These are phyloP conservation scores for Chymomyza costata DNA, from an alignment of 1,140 invertebrate species.

Conservation along the genomic window DNA sequence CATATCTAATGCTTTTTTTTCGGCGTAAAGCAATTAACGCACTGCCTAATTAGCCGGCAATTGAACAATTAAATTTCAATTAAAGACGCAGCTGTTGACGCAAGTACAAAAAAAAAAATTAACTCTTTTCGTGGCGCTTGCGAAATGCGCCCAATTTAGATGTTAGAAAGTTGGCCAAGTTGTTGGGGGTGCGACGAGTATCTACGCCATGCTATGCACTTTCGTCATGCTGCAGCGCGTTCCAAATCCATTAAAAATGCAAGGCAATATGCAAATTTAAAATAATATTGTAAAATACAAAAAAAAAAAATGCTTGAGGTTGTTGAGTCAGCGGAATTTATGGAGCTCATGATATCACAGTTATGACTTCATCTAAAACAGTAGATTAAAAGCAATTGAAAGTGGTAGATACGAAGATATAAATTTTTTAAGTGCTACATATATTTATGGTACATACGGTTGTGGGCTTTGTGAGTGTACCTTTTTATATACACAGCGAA, in stretches of 20 bases:
- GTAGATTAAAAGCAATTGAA: no score
- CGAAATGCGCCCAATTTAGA: conserved; percentile 28
- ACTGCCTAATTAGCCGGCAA: conserved; percentile 50
- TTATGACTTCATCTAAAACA: conserved; percentile 38
- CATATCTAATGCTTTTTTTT: conserved; percentile 34
- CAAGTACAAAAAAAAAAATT: background rate
- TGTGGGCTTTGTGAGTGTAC: no score
- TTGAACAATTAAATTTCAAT: conserved; percentile 61
- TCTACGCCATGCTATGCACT: conserved; percentile 11
- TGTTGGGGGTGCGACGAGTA: background rate
- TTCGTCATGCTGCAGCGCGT: conserved; percentile 17
- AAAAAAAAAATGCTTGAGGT: background rate
- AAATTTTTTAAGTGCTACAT: background rate
- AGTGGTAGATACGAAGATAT: no score
- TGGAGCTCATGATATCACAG: conserved; percentile 30
- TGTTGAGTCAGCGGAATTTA: conserved; percentile 34
- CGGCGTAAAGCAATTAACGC: conserved; percentile 47
- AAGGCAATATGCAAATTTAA: conserved; percentile 46
- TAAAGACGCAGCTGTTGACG: conserved; percentile 15
- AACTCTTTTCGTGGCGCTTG: background rate
- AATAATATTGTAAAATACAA: background rate
- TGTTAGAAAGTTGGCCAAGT: conserved; percentile 15
- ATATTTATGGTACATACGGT: no score
- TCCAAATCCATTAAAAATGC: conserved; percentile 15
- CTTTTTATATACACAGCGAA: no score